phyloP scores from a whole-genome alignment of 2,888 invertebrate species.

The Cephus rjabovi region DNA sequence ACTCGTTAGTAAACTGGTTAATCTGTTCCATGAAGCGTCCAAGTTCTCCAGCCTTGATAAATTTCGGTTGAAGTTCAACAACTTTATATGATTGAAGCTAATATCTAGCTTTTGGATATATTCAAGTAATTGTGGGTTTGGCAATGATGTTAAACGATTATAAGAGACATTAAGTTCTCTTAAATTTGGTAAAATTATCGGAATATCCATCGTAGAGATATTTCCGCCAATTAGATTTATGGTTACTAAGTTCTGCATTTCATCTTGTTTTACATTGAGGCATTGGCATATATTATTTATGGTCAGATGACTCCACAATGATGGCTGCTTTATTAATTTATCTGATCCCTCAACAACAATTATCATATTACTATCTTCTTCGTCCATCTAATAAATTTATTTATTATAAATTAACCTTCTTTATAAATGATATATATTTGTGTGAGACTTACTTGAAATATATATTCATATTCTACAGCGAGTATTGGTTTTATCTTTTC shows the following conservation, averaged over 20 bases:
- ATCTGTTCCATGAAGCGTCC: slow-evolving; percentile 35
- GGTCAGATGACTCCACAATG: slow-evolving; percentile 4
- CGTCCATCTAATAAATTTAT: neutral
- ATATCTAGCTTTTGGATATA: slow-evolving; percentile 27
- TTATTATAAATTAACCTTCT: neutral
- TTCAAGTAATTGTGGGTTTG: slow-evolving; percentile 23
- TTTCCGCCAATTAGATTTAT: slow-evolving; percentile 27
- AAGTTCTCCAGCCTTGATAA: slow-evolving; percentile 23
- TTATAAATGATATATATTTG: neutral
- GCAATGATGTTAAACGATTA: slow-evolving; percentile 29
- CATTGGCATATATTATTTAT: slow-evolving; percentile 7
- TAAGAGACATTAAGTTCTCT: slow-evolving; percentile 34
- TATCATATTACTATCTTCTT: neutral
- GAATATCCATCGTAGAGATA: slow-evolving; percentile 26
- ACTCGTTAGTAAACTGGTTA: slow-evolving; percentile 20
- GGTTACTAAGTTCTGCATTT: slow-evolving; percentile 28
- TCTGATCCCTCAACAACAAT: neutral
- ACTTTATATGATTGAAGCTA: slow-evolving; percentile 34
- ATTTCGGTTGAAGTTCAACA: slow-evolving; percentile 14
- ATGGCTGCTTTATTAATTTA: neutral
- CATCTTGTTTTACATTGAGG: slow-evolving; percentile 1
- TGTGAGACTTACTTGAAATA: slow-evolving; percentile 7
- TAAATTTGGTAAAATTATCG: slow-evolving; percentile 30
- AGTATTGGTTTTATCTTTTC: slow-evolving; percentile 14
- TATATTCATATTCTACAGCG: slow-evolving; percentile 18